A percentile compares a stretch with the other conserved stretches of the same genome.
Conservation (phyloP, 2,113 vertebrate species). For the Petaurus breviceps region DNA sequence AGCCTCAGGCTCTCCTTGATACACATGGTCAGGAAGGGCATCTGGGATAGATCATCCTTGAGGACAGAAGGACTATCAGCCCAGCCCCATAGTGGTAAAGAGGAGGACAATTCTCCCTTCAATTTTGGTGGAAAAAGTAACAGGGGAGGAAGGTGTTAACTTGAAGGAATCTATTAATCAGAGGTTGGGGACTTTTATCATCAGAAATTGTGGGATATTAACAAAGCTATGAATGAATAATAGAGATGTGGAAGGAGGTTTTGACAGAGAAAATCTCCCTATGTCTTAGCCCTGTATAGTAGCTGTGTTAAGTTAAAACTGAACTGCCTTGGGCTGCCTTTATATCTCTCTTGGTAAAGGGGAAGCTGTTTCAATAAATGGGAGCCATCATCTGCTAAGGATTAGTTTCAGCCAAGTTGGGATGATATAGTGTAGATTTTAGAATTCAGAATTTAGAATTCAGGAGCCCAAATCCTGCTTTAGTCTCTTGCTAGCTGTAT, state of each 20-base stretch:
- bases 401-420: not conserved
- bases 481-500: not conserved
- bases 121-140: not conserved
- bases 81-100: not conserved
- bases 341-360: not conserved
- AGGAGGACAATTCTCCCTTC: not conserved
- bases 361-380: not conserved
- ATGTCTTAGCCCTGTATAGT: too few relatives aligned
- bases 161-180: too few relatives aligned
- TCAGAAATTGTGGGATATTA: not conserved
- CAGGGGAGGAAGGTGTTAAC: too few relatives aligned
- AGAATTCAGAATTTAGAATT: too few relatives aligned
- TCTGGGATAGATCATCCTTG: conserved; percentile 90
- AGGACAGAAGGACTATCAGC: not conserved
- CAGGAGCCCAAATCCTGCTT: not conserved
- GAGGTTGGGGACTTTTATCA: too few relatives aligned
- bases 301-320: not conserved
- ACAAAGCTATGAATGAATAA: not conserved
- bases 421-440: not conserved
- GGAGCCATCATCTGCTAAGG: not conserved
- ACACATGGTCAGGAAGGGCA: conserved; percentile 95
- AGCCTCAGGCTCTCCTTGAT: conserved; percentile 92
- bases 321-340: not conserved
- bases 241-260: not conserved
- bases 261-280: not conserved